Evolutionary conservation across 2,797 vertebrate genomes (phyloP), one percentile per base, ranked within the genome.

Genomic region (Oryzias sinensis): DNA sequence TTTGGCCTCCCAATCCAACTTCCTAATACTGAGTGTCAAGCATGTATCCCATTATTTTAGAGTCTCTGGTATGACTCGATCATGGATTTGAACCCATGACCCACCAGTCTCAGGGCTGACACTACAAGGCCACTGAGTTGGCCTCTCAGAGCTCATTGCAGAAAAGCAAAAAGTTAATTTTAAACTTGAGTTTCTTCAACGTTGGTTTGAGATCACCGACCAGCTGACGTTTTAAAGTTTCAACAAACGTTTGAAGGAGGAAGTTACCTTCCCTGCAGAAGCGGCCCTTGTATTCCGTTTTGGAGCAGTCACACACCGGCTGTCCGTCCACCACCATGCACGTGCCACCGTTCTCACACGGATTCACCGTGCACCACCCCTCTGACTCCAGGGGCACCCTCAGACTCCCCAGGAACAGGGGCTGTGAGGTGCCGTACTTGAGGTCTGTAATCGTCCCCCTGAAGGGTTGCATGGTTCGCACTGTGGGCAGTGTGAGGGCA

Each of bases 211-310:
- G 29, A 15, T n/a, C 14, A 43, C 43, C 14, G 11, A 43, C 43
- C 14, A n/a, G 17, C 18, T 13, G 44, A 20, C 3, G 16, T 22
- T 46, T 46, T 45, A 17, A 8, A 3, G 43, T 44, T 16, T 8
- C 7, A 18, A 18, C n/a, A 18, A 3, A 20, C 11, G 18, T 6
- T 55, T 3, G 49, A 17, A 53, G 16, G 8, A 1, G 37, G 37
- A 11, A 69, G 1, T 94, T 96, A 99, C 97, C 97, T 98, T 99
- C 94, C 1, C 87, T 96, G 90, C 97, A 99, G 76, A 95, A 94
- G 74, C 90, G 95, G 74, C 97, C 97, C 60, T 87, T 83, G 58
- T 95, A 97, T 72, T 96, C 95, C 9, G 97, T 99, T 79, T 93
- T 94, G 59, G 96, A 95, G 86, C 97, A 99, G 89, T 99, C 97